Base-by-base conservation (phyloP, 2,888 invertebrate genomes). In the Drosophila diplacantha region DNA sequence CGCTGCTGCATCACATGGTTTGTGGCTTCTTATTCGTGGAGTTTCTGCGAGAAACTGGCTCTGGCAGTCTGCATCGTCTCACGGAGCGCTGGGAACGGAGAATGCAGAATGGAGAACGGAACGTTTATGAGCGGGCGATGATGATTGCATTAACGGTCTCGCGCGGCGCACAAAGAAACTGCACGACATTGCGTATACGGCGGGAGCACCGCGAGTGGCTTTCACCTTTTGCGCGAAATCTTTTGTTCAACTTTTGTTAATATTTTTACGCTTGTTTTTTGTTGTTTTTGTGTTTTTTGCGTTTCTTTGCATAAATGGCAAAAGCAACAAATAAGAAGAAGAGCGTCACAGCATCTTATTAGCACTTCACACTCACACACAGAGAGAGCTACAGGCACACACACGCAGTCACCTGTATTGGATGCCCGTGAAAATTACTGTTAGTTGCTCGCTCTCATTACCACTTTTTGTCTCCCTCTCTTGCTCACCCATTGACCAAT, bases 391-490 rank as follows among this genome's bases (percentile, higher is more conserved):
- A 38, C 20, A 38, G 12, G 12, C 58, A 37, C 38, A 56, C 35
- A 56, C 35, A 55, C 24, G 37, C 26, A 50, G 5, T 18, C 16
- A 39, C 9, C 29, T 31, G 59, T 49, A 49, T 43, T 51, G 29
- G 72, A 55, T 68, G 80, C 72, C 82, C 80, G 71, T 81, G 80
- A 81, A 83, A 81, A 81, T 65, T 81, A 81, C 80, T 82, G 80
- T 81, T 81, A 83, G 62, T 55, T 52, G 43, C 47, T 54, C 32
- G 41, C 46, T 61, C 35, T 29, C 29, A 44, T 37, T 35, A 31
- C 43, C 47, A 35, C 47, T 46, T 34, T 55, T 54, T 58, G 55
- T 56, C 54, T 57, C 6, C 20, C 7, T 20, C 32, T 54, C 65
- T 55, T 51, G 31, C 55, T 62, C 54, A 59, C 60, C 59, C 29